Percentiles rank a stretch among this genome's conserved stretches.
Conservation (phyloP, 2,888 invertebrate species). For the Mythimna vitellina region DNA sequence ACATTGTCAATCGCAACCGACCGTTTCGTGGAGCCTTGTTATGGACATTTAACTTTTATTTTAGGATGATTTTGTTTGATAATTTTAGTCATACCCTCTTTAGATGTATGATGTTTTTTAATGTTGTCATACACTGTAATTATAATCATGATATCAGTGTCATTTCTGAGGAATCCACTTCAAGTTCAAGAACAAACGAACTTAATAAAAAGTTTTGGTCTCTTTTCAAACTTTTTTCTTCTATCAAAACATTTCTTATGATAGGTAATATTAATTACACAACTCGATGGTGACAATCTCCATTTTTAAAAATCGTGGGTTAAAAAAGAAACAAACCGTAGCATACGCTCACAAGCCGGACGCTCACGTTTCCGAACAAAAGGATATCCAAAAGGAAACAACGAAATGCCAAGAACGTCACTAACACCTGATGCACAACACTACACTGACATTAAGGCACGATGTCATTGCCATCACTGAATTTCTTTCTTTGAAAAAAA, state of each 20-base stretch:
- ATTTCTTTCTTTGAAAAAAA: conserved; percentile 53
- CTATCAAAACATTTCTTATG: neutral
- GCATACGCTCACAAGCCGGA: conserved; percentile 63
- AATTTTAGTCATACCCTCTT: conserved; percentile 33
- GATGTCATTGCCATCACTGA: conserved; percentile 69
- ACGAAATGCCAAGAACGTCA: conserved; percentile 76
- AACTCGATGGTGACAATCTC: conserved; percentile 63
- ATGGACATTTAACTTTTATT: neutral
- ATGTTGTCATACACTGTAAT: conserved; percentile 12
- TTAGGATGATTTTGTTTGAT: neutral
- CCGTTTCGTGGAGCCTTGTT: neutral
- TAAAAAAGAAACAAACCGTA: conserved; percentile 69
- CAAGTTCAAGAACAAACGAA: conserved; percentile 22
- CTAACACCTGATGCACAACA: conserved; percentile 69
- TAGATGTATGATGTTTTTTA: neutral
- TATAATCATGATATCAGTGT: conserved; percentile 25
- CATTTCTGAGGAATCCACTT: conserved; percentile 3
- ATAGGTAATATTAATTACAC: neutral
- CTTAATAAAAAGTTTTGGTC: conserved; percentile 22
- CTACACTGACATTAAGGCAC: conserved; percentile 66
- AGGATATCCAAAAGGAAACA: conserved; percentile 74
- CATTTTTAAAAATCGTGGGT: conserved; percentile 36
- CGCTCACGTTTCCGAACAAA: conserved; percentile 73
- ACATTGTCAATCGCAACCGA: too few relatives aligned
- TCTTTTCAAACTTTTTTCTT: neutral